Evolutionary conservation across 2,113 vertebrate genomes (phyloP), one percentile per base, ranked within the genome.

Genomic region (Miniopterus natalensis): DNA sequence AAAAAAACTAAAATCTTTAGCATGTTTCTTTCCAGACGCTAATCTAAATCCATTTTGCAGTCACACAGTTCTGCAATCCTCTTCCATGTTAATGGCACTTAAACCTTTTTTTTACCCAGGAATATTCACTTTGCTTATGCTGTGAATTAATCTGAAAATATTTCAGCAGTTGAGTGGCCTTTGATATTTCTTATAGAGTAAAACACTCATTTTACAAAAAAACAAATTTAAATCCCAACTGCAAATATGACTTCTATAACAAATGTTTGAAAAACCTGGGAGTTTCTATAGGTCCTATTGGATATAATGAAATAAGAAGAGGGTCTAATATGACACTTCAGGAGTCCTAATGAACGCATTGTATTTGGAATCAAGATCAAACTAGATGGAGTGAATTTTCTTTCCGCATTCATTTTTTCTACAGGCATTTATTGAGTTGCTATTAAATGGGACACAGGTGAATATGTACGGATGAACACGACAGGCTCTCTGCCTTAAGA

Each of bases 101-200:
- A 75, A 84, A 36, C 2, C 14, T 86, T 11, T 53, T 77, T 42
- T 42, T 74, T 14, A 47, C 12, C 12, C 27, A 80, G n/a, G 65
- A 83, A 75, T 36, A 40, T 4, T 80, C 1, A 51, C 17, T 80
- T 77, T 94, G 55, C 20, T 84, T 85, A 63, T 31, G 25, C 13
- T 65, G 31, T 73, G 23, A 92, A 65, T 71, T 90, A 88, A 84
- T 90, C 11, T 88, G 51, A 63, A 78, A 91, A 4, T 49, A 92
- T 65, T 45, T 84, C n/a, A 78, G 6, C 42, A 93, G 57, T 23
- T 70, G 42, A 73, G 57, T 77, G 15, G 2, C 14, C 10, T 94
- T 87, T 78, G 31, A 5, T 73, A 51, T 65, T 47, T 92, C 0
- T 68, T 9, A 88, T 40, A 92, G 25, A 66, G 5, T 80, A 90